Evolutionary conservation across 1,140 invertebrate species (phyloP), one percentile per base, ranked within the genome.

Genomic region (Diorhabda carinulata): DNA sequence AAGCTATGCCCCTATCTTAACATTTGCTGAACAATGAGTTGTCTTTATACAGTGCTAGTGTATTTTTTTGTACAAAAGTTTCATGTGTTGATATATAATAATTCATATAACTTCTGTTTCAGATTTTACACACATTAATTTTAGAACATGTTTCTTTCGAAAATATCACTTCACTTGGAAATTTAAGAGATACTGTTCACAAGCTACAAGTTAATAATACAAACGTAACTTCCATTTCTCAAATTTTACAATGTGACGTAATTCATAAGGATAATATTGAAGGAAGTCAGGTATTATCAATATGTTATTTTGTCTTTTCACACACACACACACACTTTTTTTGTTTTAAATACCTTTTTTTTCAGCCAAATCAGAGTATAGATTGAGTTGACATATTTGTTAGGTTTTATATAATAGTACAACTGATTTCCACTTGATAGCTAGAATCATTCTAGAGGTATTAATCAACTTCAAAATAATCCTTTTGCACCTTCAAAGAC

Each of bases 171-270:
- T 77, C 73, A 47, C 57, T 79, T 85, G 89, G 88, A 58, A 87
- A 84, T 73, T 77, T 93, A 4, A 85, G 93, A n/a, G 86, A 88
- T 42, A 90, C 89, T 0, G 79, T 95, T 0, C 82, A 82, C 63
- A 82, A 77, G 8, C 80, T 92, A 25, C 83, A 82, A 73, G 85
- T 91, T 3, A 84, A 88, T 59, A 85, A 88, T 60, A 88, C 89
- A 61, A 83, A 84, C 60, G 81, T 88, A 4, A 84, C 81, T 56
- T 85, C 83, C 60, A 86, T 92, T 44, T 85, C 88, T 74, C 89
- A 93, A 76, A 82, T 94, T 45, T 81, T 93, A 8, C 85, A 95
- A 71, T 92, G 92, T 82, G 93, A 94, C 80, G 85, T 90, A 73
- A 81, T 93, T 43, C 88, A 89, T 75, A 88, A 87, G 78, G 73